Base-by-base conservation (phyloP, 2,113 vertebrate genomes). In the Stigmatopora nigra region DNA sequence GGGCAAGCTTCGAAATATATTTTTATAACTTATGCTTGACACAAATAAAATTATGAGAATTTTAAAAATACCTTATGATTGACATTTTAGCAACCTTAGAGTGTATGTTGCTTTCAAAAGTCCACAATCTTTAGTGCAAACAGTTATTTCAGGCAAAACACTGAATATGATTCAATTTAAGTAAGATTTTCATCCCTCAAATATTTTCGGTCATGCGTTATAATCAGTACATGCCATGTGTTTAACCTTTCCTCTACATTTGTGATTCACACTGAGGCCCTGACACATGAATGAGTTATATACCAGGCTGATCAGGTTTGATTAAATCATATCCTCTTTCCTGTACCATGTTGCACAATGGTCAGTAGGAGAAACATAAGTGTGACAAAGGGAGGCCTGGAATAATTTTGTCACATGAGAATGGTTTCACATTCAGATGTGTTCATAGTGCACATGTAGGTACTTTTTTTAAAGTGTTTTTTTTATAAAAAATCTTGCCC, bases 251-350 rank as follows among this genome's bases (percentile, higher is more conserved):
- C 3, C 22, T 22, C 22, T 31, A 56, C 63, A 47, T 57, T 70
- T 63, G 76, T 83, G 78, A 88, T 75, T 85, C 78, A 80, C 74
- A 80, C 75, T 73, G 70, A 63, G 63, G 68, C 69, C 56, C 41
- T 36, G 66, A 82, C 20, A 63, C 44, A 58, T 57, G 41, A 58
- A 67, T 77, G 82, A 80, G 69, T 84, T 84, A 84, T 63, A 22
- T 31, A 31, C 67, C 8, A 46, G 75, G 61, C 73, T 80, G 78
- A 80, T 78, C 61, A 38, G 51, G 78, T 71, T 64, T 67, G 80
- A 84, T 86, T 82, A 72, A 68, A 76, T 82, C 69, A 77, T 73
- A 71, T 84, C 71, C 74, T 74, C 65, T 61, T 67, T 79, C 0
- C 1, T 31, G 68, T 45, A 19, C 17, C 31, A 51, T 51, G 16